phyloP scores from a whole-genome alignment of 2,888 invertebrate genomes.

The Podabrus alpinus region DNA sequence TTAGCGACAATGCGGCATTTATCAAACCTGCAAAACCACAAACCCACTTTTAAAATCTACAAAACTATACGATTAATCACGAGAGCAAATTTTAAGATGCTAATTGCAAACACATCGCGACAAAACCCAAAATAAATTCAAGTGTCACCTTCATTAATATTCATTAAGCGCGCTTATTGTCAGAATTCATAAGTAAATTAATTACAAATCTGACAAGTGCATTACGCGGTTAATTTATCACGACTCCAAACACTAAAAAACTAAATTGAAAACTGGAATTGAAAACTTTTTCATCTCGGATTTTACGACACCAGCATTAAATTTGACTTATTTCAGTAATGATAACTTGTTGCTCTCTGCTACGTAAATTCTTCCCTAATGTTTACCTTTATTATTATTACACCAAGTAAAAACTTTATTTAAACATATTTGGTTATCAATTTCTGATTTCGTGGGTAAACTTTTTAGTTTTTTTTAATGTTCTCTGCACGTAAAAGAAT shows the following conservation, averaged over 20 bases:
- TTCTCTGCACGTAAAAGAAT: too few species aligned
- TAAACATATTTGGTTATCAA: not conserved
- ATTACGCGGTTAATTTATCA: not conserved
- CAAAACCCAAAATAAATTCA: not conserved
- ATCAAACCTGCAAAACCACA: not conserved
- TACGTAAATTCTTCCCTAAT: not conserved
- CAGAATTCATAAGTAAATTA: not conserved
- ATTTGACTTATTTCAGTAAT: not conserved
- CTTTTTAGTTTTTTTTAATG: not conserved
- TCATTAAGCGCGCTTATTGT: not conserved
- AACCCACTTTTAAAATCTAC: not conserved
- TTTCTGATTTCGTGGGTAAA: not conserved
- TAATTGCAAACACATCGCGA: not conserved
- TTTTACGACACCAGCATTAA: not conserved
- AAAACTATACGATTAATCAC: not conserved
- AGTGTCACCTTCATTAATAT: not conserved
- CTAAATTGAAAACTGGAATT: not conserved
- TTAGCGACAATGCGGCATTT: not conserved
- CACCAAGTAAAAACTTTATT: not conserved
- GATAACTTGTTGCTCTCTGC: not conserved
- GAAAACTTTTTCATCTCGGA: not conserved
- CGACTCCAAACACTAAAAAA: not conserved
- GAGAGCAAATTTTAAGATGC: not conserved
- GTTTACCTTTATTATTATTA: constrained; percentile 2
- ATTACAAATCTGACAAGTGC: not conserved